Conservation (phyloP, 2,797 vertebrate genomes). For the Microctenopoma lineatum region DNA sequence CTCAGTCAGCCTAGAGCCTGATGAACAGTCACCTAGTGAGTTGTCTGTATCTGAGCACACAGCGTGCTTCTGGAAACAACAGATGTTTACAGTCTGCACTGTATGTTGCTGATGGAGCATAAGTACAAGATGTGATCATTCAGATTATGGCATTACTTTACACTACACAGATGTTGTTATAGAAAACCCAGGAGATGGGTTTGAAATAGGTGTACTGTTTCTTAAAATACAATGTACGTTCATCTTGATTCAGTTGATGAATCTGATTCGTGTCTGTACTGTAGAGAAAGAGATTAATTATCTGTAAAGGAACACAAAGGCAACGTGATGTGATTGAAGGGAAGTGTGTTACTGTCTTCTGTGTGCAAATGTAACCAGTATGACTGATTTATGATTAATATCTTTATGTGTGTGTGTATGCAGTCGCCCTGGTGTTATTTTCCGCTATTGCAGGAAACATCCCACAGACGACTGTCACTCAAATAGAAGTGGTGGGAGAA, state of each 20-base stretch:
- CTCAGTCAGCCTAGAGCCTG: background rate
- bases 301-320: constrained; percentile 19
- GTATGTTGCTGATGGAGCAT: background rate
- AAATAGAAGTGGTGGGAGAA: constrained; percentile 77
- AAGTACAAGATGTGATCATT: background rate
- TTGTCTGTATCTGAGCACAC: background rate
- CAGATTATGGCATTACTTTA: background rate
- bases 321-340: background rate
- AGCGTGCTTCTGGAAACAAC: background rate
- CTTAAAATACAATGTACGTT: background rate
- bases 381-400: constrained; percentile 57
- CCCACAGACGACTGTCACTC: constrained; percentile 78
- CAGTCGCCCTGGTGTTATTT: constrained; percentile 61
- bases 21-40: background rate
- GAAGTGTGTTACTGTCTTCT: constrained; percentile 10
- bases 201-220: background rate
- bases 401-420: constrained; percentile 11
- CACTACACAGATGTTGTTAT: background rate
- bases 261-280: constrained; percentile 5
- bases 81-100: background rate
- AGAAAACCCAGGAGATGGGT: background rate
- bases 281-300: constrained; percentile 20
- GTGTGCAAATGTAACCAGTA: constrained; percentile 35
- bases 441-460: constrained; percentile 77
- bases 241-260: background rate